Conservation (phyloP, 2,113 vertebrate genomes). For the Fukomys damarensis region DNA sequence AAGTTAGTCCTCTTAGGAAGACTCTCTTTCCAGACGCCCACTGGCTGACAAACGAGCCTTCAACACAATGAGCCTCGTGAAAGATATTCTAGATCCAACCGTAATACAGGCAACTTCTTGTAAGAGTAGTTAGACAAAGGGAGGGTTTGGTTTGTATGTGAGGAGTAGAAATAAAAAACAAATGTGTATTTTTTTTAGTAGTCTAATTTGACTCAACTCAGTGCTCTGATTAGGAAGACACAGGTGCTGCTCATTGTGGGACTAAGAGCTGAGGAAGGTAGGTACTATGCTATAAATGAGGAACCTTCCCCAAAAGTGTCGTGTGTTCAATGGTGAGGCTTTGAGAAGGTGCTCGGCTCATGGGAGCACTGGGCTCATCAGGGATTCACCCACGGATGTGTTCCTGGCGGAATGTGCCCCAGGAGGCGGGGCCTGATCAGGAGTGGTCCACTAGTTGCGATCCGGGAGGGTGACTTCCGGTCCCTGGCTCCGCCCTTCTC, state of each 20-base stretch:
- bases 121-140: not conserved
- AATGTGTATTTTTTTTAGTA: not conserved
- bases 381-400: not conserved
- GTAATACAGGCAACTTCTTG: not conserved
- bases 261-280: rapidly evolving
- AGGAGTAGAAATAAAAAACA: not conserved
- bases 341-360: not conserved
- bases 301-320: not conserved
- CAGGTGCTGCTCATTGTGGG: not conserved
- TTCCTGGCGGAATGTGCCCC: not conserved
- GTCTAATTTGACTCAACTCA: too few species aligned
- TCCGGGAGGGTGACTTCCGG: not conserved
- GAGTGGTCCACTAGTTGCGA: too few species aligned
- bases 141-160: rapidly evolving
- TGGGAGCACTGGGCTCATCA: rapidly evolving
- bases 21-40: not conserved
- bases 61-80: too few species aligned
- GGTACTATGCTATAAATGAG: not conserved
- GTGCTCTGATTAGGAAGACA: rapidly evolving
- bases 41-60: not conserved
- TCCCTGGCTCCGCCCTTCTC: not conserved
- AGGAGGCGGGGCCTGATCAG: not conserved
- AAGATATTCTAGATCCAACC: not conserved
- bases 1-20: not conserved
- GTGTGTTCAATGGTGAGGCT: not conserved